Conservation (phyloP, 2,797 vertebrate species). For the Sitta carolinensis region DNA sequence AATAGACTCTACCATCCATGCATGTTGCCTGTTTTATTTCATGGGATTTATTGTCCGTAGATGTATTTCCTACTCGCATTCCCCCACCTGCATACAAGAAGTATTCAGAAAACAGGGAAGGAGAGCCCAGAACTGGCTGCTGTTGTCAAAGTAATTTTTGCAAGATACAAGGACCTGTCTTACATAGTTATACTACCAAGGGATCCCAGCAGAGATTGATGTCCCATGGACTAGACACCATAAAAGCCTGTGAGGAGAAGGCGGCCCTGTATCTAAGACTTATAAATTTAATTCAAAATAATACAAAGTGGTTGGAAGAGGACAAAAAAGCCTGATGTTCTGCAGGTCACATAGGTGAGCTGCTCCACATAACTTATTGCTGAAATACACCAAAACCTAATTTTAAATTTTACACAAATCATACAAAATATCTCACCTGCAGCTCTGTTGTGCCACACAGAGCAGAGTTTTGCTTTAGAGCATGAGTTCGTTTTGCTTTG, state of each 20-base stretch:
- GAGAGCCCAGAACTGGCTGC: background rate
- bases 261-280: background rate
- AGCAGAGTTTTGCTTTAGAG: background rate
- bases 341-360: background rate
- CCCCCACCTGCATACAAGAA: background rate
- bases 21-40: background rate
- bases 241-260: background rate
- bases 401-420: background rate
- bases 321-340: background rate
- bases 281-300: background rate
- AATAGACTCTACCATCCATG: background rate
- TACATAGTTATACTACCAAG: background rate
- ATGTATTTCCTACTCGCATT: background rate
- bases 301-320: background rate
- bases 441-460: background rate
- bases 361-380: background rate
- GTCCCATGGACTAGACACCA: background rate
- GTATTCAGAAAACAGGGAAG: background rate
- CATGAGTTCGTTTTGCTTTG: background rate
- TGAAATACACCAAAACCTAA: background rate
- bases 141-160: background rate
- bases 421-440: background rate
- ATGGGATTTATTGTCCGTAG: background rate
- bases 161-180: background rate
- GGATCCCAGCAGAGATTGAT: background rate